A percentile compares a stretch with the other conserved stretches of the same genome.
Conservation (phyloP, 2,797 vertebrate species). For the Cryptoblepharus egeriae region DNA sequence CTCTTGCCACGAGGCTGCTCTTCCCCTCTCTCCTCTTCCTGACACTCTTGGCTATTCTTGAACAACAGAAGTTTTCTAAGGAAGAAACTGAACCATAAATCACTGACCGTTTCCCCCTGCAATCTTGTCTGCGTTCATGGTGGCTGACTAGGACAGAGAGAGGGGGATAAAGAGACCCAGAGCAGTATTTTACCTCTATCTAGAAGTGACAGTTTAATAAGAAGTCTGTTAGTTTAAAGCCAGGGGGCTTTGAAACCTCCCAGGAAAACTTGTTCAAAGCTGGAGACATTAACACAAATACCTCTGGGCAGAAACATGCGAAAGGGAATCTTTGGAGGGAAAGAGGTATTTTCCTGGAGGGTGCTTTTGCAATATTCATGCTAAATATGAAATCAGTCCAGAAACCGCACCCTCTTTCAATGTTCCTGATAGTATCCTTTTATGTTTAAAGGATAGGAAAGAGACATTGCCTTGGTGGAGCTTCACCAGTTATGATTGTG, state of each 20-base stretch:
- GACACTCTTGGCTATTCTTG: background rate
- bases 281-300: constrained; percentile 57
- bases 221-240: constrained; percentile 63
- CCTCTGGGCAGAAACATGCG: constrained; percentile 52
- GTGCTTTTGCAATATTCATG: constrained; percentile 21
- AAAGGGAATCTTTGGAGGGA: constrained; percentile 30
- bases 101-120: background rate
- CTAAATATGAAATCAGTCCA: constrained; percentile 62
- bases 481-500: constrained; percentile 34
- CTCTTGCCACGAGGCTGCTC: background rate
- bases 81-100: background rate
- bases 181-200: constrained; percentile 41
- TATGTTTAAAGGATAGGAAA: constrained; percentile 33
- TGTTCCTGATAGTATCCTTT: constrained; percentile 28
- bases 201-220: constrained; percentile 67
- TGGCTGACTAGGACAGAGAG: background rate
- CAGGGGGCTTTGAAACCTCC: constrained; percentile 51
- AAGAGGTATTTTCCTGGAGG: constrained; percentile 6
- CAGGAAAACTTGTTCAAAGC: constrained; percentile 63
- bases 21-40: background rate
- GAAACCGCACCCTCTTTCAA: constrained; percentile 41
- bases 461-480: background rate
- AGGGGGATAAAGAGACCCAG: background rate
- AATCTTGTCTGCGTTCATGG: constrained; percentile 11
- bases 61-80: constrained; percentile 9